Evolutionary conservation across 1,140 invertebrate species (phyloP).

Genomic region (Arion vulgaris): DNA sequence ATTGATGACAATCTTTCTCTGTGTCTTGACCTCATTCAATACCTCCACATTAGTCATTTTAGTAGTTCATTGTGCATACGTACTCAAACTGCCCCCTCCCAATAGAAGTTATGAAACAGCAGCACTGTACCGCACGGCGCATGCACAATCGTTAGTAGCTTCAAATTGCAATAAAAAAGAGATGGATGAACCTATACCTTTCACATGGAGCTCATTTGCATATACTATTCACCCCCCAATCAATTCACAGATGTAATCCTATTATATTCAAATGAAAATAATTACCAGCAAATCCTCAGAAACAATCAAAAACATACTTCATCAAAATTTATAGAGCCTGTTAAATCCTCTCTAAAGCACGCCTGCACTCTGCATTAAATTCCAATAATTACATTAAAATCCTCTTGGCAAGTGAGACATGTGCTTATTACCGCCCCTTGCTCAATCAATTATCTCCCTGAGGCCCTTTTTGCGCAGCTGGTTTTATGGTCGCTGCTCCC

Average conservation of each 20-base stretch:
- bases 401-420: constrained; percentile 10
- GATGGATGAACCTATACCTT: no score
- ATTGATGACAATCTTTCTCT: no score
- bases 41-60: no score
- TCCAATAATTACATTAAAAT: constrained; percentile 28
- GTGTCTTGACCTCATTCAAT: no score
- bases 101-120: no score
- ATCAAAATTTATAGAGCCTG: background rate
- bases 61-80: no score
- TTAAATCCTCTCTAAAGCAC: background rate
- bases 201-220: background rate
- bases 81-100: no score
- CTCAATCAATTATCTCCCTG: constrained; percentile 10
- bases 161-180: no score
- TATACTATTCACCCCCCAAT: background rate
- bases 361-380: constrained; percentile 6
- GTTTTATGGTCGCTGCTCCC: background rate
- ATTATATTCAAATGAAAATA: background rate
- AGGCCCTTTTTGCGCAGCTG: constrained; percentile 2
- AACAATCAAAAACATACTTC: background rate
- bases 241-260: background rate
- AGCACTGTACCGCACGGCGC: no score
- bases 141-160: no score
- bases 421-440: constrained; percentile 27
- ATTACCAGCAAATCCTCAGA: background rate